Evolutionary conservation across 2,797 vertebrate genomes (phyloP), one percentile per base, ranked within the genome.

Genomic region (Lithobates pipiens): DNA sequence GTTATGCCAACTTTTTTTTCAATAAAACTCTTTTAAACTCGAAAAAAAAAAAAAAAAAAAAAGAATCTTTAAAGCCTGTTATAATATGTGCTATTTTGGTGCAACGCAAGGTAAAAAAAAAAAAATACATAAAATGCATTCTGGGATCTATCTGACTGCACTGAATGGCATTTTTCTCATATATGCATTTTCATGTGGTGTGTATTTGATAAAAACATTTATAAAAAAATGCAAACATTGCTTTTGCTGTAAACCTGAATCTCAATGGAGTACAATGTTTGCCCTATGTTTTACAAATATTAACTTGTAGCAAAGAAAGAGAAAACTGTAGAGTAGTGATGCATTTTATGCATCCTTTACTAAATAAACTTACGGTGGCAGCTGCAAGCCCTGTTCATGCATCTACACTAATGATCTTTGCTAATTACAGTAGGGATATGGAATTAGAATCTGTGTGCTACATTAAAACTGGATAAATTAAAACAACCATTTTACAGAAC

Each of bases 381-480:
- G 89, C 77, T 89, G 88, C 86, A 90, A 39, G 50, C 74, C 73
- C 7, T 81, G 82, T 86, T 90, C 85, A 81, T 88, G 88, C 82
- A 88, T 90, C 89, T 91, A 77, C 77, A 86, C 77, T 91, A 89
- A 92, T 93, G 93, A 89, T 89, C 86, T 46, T 77, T 85, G 77
- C 88, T 93, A 93, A 93, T 93, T 92, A 90, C 88, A 89, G 89
- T 85, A 89, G 89, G 88, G 82, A 89, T 88, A 82, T 86, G 89
- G 82, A 90, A 90, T 72, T 86, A 90, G 85, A 91, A 88, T 90
- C 90, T 73, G 86, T 18, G 88, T 83, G 87, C 76, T 89, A 81
- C 76, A 88, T 88, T 90, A 91, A 92, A 94, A 89, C 82, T 67
- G 77, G 88, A 90, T 85, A 91, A 92, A 91, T 93, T 93, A 93